Percentiles rank a stretch among this genome's conserved stretches.
phyloP scores from a whole-genome alignment of 2,113 vertebrate species.

The Heloderma charlesbogerti region DNA sequence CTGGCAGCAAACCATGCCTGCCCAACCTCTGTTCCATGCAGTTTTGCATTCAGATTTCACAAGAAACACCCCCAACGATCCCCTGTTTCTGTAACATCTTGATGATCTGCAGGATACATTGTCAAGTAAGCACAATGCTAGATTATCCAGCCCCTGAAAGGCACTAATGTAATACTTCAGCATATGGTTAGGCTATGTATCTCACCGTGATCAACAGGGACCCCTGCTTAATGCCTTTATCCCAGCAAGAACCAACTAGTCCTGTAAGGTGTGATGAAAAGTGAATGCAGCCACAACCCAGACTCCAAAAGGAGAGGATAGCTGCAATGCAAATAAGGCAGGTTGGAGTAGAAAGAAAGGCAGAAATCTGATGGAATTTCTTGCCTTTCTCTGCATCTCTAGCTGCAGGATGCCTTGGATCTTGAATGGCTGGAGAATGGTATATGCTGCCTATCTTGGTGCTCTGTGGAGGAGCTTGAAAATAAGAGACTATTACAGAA shows the following conservation, averaged over 20 bases:
- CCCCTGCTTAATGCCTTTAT: slow-evolving; percentile 29
- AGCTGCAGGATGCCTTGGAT: neutral
- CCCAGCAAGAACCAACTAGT: neutral
- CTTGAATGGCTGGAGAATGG: neutral
- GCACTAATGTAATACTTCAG: neutral
- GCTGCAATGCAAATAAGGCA: neutral
- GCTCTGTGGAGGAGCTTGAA: neutral
- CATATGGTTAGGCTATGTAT: slow-evolving; percentile 2
- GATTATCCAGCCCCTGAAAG: neutral
- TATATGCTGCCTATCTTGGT: neutral
- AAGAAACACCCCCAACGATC: neutral
- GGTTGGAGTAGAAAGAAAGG: fast-evolving
- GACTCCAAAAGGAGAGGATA: neutral
- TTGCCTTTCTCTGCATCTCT: fast-evolving
- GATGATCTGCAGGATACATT: neutral
- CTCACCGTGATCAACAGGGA: slow-evolving; percentile 11
- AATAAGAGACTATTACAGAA: neutral
- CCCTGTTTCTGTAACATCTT: neutral
- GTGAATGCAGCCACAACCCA: neutral
- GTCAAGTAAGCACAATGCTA: fast-evolving
- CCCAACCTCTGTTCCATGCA: fast-evolving
- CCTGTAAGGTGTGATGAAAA: neutral
- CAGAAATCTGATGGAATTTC: neutral
- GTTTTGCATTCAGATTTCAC: fast-evolving
- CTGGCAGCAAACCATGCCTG: too few species aligned